Evolutionary conservation across 2,113 vertebrate species (phyloP).

Genomic region (Pseudonaja textilis): DNA sequence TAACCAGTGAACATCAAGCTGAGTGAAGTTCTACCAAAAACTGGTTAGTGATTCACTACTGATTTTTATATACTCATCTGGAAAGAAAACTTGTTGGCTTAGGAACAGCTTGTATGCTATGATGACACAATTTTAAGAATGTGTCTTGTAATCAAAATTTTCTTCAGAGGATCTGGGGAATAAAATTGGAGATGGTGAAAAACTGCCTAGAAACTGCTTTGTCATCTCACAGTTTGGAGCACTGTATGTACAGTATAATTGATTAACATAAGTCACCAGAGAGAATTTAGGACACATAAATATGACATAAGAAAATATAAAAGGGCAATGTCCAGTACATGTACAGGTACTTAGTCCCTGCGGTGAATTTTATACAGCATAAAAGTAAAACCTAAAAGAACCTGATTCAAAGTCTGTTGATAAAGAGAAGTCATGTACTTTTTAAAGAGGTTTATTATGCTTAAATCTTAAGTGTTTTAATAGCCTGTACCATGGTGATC

Average conservation of each 20-base stretch:
- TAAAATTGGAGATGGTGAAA: background rate
- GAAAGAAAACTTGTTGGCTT: background rate
- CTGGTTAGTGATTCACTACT: background rate
- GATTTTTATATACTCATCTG: background rate
- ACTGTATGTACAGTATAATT: background rate
- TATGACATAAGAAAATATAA: background rate
- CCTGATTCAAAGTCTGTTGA: constrained; percentile 33
- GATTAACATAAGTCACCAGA: background rate
- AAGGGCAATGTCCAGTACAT: background rate
- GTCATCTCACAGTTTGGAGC: background rate
- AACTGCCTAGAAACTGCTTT: background rate
- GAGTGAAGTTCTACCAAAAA: background rate
- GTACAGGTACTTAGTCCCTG: background rate
- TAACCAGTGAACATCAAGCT: background rate
- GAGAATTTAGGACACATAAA: background rate
- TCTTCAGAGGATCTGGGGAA: background rate
- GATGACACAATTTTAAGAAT: background rate
- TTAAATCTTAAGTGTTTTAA: constrained; percentile 8
- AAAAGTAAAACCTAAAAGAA: constrained; percentile 20
- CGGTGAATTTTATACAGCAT: background rate
- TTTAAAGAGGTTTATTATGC: background rate
- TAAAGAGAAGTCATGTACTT: constrained; percentile 11
- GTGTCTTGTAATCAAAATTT: background rate
- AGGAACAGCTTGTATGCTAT: background rate
- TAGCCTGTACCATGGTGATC: background rate